These are phyloP conservation scores for Ceyx erithaca DNA, from an alignment of 2,797 vertebrate genomes.

Conservation along the genomic window DNA sequence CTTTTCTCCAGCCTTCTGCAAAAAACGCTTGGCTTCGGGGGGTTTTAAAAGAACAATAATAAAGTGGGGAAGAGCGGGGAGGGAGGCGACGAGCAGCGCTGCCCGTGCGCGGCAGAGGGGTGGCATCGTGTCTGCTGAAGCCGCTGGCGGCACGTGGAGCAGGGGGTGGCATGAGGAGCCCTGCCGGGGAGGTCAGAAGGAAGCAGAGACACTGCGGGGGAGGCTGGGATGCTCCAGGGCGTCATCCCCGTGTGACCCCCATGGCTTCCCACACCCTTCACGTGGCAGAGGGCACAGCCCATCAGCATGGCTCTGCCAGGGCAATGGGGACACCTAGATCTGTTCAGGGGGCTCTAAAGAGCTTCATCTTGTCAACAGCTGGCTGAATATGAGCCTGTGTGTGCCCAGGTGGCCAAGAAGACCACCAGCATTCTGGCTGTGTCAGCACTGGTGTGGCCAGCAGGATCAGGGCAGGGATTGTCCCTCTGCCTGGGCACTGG, in stretches of 20 bases:
- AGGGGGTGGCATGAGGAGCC: background rate
- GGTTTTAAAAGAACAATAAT: conserved; percentile 40
- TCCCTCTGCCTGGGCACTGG: background rate
- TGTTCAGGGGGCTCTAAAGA: background rate
- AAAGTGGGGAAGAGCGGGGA: background rate
- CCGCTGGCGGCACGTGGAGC: rapidly evolving
- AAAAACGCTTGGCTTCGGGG: conserved; percentile 65
- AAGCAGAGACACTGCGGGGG: rapidly evolving
- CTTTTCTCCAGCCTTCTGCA: conserved; percentile 44
- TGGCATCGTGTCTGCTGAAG: rapidly evolving
- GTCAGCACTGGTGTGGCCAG: background rate
- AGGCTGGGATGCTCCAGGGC: background rate
- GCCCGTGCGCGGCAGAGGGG: background rate
- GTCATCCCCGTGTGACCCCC: background rate
- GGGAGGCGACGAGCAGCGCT: background rate
- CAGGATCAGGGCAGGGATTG: background rate
- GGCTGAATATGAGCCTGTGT: background rate
- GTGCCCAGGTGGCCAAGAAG: background rate
- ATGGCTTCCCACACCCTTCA: background rate
- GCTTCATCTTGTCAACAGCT: background rate
- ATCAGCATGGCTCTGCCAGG: rapidly evolving
- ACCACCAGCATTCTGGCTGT: background rate
- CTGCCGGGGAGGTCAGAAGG: rapidly evolving
- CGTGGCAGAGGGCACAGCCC: background rate
- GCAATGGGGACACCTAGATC: rapidly evolving